Base-by-base conservation (phyloP, 2,113 vertebrate genomes). In the Pseudorhombus dupliciocellatus region DNA sequence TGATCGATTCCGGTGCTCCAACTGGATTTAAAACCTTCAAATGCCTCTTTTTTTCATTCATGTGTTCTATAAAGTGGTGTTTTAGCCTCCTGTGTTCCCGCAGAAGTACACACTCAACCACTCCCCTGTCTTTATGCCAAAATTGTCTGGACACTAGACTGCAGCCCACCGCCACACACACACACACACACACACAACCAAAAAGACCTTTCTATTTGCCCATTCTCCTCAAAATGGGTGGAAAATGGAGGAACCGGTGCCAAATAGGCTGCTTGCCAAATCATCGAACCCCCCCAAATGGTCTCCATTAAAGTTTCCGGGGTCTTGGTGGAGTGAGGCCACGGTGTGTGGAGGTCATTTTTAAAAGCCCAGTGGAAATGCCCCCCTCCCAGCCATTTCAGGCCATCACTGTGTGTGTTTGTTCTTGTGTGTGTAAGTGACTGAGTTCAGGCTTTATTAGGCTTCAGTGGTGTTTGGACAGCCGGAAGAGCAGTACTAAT, bases 301-400 rank as follows among this genome's bases (percentile, higher is more conserved):
- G 84, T 81, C 69, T 88, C 88, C 78, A 89, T 92, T 89, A 88
- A 88, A 89, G 83, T 90, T 87, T 88, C 82, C 58, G 20, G 77
- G 73, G 69, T 90, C 81, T 86, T 91, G 84, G 88, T 61, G 80
- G 77, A 83, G 84, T 70, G 82, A 73, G 63, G 79, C 85, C 70
- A 68, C 69, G n/a, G 75, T 89, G 77, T 87, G 78, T 91, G 84
- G 81, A 87, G 90, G 89, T 91, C 87, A 86, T 86, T 88, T 89
- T 90, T 92, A 91, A 92, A 92, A 92, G 89, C 88, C 81, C 79
- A 67, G 70, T 87, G 90, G 87, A 92, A 91, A 89, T 81, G 73
- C 81, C 70, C 84, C 72, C 78, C 77, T 67, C 83, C 67, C 66
- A 75, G 71, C 78, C 68, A 74, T 88, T 77, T 79, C 66, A 61